Conservation (phyloP, 2,888 invertebrate species). For the Dryocosmus kuriphilus region DNA sequence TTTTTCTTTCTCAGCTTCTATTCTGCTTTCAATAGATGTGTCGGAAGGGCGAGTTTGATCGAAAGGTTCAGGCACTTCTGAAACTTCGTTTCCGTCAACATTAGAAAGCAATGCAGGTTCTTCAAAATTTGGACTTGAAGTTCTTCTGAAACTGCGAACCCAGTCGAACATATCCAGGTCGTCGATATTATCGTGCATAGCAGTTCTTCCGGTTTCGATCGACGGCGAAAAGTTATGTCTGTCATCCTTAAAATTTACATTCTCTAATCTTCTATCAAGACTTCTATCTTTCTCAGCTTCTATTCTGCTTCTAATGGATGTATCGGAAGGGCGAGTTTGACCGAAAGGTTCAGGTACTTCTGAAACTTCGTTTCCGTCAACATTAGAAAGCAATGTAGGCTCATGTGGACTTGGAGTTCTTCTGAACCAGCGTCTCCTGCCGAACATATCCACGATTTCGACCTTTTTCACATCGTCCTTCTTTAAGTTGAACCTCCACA, state of each 20-base stretch:
- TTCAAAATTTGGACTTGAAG: slow-evolving; percentile 1
- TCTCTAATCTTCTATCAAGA: not conserved
- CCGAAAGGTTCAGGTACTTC: not conserved
- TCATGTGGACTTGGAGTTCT: slow-evolving; percentile 26
- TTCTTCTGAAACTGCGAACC: not conserved
- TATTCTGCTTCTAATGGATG: not conserved
- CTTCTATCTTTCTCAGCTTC: too few relatives aligned
- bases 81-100: not conserved
- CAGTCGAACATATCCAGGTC: not conserved
- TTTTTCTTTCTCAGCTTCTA: not conserved
- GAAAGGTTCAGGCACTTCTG: not conserved
- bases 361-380: not conserved
- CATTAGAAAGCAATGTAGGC: not conserved
- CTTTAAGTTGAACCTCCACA: slow-evolving; percentile 3
- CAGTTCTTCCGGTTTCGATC: slow-evolving; percentile 20
- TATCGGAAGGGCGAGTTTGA: not conserved
- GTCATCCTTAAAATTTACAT: not conserved
- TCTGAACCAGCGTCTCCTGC: not conserved
- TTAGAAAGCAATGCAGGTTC: not conserved
- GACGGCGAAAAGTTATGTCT: slow-evolving; percentile 4
- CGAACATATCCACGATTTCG: not conserved
- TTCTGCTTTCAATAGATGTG: not conserved
- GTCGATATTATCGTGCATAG: slow-evolving; percentile 19
- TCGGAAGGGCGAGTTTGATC: not conserved
- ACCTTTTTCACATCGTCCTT: not conserved